Base-by-base conservation (phyloP, 2,113 vertebrate genomes). In the Steatornis caripensis region DNA sequence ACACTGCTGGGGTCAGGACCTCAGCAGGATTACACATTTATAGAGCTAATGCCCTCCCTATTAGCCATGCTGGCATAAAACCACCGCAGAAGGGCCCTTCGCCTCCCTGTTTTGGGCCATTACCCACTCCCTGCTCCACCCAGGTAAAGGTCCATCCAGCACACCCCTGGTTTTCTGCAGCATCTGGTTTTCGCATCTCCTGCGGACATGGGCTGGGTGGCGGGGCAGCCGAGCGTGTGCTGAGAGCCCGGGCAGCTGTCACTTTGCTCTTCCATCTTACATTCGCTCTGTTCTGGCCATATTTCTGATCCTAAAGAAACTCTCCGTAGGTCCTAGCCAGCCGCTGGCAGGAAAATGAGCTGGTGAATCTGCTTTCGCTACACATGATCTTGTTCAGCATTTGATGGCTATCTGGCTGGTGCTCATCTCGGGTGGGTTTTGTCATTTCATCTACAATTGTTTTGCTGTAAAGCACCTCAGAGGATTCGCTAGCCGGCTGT, bases 381-480 rank as follows among this genome's bases (percentile, higher is more conserved):
- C 68, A 45, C 71, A 43, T 10, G 65, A 90, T 88, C 90, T 81
- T 68, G 79, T 90, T 95, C 76, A 26, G 88, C 12, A 26, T 81
- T 61, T 75, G 92, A 93, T 93, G 94, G 11, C 11, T 51, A 94
- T 88, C 93, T 68, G 90, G 43, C 53, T 76, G 69, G 65, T 55
- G 69, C 86, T 96, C 55, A 32, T 94, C 95, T 72, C 49, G 86
- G 96, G 77, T 90, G 90, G 92, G 74, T 92, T 96, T 95, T 93
- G 89, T 92, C 83, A 49, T 93, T 91, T 94, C 86, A 89, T 82
- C 90, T 61, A 88, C 80, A 30, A 29, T 89, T 94, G 90, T 96
- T 96, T 95, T 88, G 85, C 85, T 88, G 58, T 70, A 30, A 53
- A 95, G 88, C 70, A 76, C 66, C 92, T 90, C 62, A 13, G 92